Conservation (phyloP, 2,113 vertebrate genomes). For the Myocastor coypus region DNA sequence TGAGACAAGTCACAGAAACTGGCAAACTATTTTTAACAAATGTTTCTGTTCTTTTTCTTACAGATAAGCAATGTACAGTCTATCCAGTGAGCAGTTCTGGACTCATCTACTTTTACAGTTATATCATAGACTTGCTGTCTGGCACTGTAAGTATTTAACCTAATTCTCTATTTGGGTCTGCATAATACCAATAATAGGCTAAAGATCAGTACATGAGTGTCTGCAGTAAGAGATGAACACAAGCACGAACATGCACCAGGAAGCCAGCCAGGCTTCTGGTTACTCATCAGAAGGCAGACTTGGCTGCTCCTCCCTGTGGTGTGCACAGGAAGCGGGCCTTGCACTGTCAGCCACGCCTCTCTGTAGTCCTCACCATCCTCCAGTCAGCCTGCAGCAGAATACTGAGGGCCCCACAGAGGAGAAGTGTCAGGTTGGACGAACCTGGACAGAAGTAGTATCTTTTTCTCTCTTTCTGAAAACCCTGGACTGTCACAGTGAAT, state of each 20-base stretch:
- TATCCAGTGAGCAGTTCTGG: constrained; percentile 87
- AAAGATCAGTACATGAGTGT: background rate
- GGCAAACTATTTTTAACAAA: background rate
- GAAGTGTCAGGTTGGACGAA: background rate
- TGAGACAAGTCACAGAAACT: background rate
- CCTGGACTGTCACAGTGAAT: background rate
- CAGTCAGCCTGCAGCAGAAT: background rate
- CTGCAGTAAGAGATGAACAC: background rate
- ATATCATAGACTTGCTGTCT: constrained; percentile 93
- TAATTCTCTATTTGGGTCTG: constrained; percentile 21
- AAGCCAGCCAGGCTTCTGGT: background rate
- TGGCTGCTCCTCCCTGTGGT: background rate
- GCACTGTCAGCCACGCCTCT: background rate
- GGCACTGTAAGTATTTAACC: constrained; percentile 90
- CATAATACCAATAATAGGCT: fast-evolving
- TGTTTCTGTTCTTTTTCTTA: constrained; percentile 59
- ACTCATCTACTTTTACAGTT: constrained; percentile 92
- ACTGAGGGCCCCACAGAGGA: background rate
- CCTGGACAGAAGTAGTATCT: background rate
- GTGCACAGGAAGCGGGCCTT: background rate
- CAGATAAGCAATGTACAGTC: constrained; percentile 88
- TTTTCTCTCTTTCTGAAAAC: background rate
- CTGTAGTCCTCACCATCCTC: background rate
- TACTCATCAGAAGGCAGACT: background rate
- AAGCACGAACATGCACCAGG: background rate